phyloP scores from a whole-genome alignment of 2,113 vertebrate species.

The Saiga tatarica region DNA sequence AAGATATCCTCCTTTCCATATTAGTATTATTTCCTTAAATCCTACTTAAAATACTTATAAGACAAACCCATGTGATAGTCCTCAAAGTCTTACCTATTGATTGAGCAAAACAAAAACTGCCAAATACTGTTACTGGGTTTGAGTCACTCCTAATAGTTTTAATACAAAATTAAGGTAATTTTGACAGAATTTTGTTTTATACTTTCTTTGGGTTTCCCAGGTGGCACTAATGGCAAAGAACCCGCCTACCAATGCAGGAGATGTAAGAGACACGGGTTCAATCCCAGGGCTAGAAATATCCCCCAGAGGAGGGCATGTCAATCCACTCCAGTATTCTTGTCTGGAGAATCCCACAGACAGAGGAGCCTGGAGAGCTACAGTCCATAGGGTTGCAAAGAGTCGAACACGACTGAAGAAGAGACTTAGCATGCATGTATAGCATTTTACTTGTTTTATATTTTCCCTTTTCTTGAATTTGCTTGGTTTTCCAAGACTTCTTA shows the following conservation, averaged over 20 bases:
- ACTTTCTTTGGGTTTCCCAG: not conserved
- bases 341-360: not conserved
- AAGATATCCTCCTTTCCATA: not conserved
- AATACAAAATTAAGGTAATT: conserved; percentile 17
- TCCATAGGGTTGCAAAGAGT: not conserved
- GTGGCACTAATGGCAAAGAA: not conserved
- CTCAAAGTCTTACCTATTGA: not conserved
- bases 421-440: not conserved
- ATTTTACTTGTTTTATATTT: not conserved
- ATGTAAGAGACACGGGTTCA: not conserved
- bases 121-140: not conserved
- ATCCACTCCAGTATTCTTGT: not conserved
- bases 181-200: not conserved
- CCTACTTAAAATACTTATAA: not conserved
- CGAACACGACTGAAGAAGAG: not conserved
- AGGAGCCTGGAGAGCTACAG: not conserved
- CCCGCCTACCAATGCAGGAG: not conserved
- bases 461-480: not conserved
- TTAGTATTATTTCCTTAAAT: conserved; percentile 24
- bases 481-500: not conserved
- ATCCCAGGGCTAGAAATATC: not conserved
- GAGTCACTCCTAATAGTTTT: not conserved
- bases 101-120: not conserved
- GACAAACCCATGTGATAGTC: not conserved
- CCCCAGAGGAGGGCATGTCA: not conserved